phyloP scores from a whole-genome alignment of 1,140 invertebrate genomes.

The Drosophila novamexicana region DNA sequence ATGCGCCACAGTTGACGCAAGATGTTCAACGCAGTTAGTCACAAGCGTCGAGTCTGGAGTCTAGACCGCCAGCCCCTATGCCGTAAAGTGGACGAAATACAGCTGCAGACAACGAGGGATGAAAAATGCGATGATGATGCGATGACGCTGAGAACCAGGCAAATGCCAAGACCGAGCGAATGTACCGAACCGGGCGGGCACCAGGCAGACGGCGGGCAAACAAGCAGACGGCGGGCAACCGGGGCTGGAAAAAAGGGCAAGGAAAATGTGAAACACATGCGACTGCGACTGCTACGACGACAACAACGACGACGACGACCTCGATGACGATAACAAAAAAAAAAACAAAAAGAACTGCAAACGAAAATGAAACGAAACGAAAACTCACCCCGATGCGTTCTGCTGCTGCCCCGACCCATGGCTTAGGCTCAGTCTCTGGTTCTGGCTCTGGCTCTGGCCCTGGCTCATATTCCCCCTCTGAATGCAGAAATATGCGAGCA shows the following conservation, averaged over 20 bases:
- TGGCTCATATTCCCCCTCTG: conserved; percentile 59
- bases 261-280: conserved; percentile 82
- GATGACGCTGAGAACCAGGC: conserved; percentile 12
- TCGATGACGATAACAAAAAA: conserved; percentile 70
- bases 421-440: neutral
- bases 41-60: conserved; percentile 40
- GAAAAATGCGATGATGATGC: conserved; percentile 62
- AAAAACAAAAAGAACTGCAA: conserved; percentile 42
- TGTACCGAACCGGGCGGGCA: conserved; percentile 1
- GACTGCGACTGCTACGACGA: conserved; percentile 50
- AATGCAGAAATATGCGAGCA: conserved; percentile 70
- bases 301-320: conserved; percentile 59
- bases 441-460: conserved; percentile 13
- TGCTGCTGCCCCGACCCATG: conserved; percentile 2
- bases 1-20: conserved; percentile 25
- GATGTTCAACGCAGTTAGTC: conserved; percentile 42
- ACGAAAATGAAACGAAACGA: conserved; percentile 53
- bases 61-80: conserved; percentile 57
- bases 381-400: conserved; percentile 66
- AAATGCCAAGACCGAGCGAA: conserved; percentile 12
- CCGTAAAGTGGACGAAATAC: conserved; percentile 55
- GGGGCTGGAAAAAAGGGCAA: conserved; percentile 53
- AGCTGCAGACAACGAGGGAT: conserved; percentile 75
- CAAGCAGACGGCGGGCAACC: conserved; percentile 22
- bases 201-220: conserved; percentile 28